A percentile compares a stretch with the other conserved stretches of the same genome.
These are phyloP conservation scores for Grammomys dolichurus DNA, from an alignment of 2,113 vertebrate genomes.

Conservation along the genomic window DNA sequence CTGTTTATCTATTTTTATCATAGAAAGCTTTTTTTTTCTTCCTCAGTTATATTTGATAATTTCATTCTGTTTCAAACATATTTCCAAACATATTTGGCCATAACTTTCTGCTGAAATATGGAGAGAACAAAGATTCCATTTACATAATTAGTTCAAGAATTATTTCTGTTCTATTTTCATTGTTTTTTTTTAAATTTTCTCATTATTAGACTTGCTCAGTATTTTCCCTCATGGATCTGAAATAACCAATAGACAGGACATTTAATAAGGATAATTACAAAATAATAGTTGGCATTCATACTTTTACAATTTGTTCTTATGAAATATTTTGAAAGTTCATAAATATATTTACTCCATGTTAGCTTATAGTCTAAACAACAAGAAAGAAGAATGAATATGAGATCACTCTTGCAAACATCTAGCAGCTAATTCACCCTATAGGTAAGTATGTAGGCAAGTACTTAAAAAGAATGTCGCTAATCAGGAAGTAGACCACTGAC, in stretches of 20 bases:
- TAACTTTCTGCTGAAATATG: neutral
- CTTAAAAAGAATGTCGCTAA: constrained; percentile 43
- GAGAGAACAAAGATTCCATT: neutral
- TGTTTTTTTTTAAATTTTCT: neutral
- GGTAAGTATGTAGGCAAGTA: neutral
- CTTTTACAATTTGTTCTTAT: constrained; percentile 23
- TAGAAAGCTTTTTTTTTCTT: neutral
- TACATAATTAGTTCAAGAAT: neutral
- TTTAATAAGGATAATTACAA: constrained; percentile 44
- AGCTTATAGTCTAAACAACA: neutral
- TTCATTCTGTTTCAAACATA: neutral
- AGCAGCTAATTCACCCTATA: neutral
- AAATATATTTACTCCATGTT: constrained; percentile 13
- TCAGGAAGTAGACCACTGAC: neutral
- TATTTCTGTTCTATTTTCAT: neutral
- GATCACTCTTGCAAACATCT: neutral
- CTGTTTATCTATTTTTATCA: neutral
- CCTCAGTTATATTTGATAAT: neutral
- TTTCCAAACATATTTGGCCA: neutral
- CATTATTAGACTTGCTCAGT: neutral
- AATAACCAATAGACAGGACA: neutral
- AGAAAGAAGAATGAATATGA: neutral
- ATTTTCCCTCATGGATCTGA: neutral
- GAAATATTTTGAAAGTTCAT: constrained; percentile 27
- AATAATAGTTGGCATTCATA: neutral